Evolutionary conservation across 2,888 invertebrate genomes (phyloP), one percentile per base, ranked within the genome.

Genomic region (Tanypteryx hageni): DNA sequence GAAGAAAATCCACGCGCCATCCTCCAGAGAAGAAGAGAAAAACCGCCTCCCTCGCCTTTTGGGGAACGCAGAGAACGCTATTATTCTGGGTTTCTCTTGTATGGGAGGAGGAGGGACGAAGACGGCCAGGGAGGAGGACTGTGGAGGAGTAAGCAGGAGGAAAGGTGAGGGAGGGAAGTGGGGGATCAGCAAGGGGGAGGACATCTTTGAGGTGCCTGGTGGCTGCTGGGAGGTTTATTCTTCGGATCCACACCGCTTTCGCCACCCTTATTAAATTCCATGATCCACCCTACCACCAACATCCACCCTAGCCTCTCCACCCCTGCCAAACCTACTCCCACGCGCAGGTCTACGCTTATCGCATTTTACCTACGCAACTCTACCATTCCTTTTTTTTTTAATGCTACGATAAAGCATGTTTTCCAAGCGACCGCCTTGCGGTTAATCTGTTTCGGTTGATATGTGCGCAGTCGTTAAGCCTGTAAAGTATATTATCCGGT

Each of bases 251-350:
- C 89, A 89, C 89, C 86, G 86, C 86, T 86, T 86, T 59, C 59
- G 86, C 86, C 89, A 89, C 89, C 89, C 89, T 89, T 89, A 89
- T 89, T 89, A 89, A 89, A 89, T 89, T 89, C 89, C 89, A 89
- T 61, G 86, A 86, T 86, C 86, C 86, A 64, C 89, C 64, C 56
- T 44, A 61, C 89, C 64, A 56, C n/a, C 85, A 58, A 58, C 86
- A 61, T 86, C 61, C 31, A 13, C 68, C 7, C 82, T 9, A 59
- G 16, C 27, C 85, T 58, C 58, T 58, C 58, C 22, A 57, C 85
- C 13, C 16, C 86, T 27, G 18, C 27, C 58, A 10, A 44, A 76
- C 76, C n/a, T 27, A 22, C 16, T 84, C 22, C n/a, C 22, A 61
- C 31, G 18, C 64, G 64, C n/a, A 76, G 4, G 9, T 76, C 76